Evolutionary conservation across 2,113 vertebrate genomes (phyloP).

Genomic region (Pollimyrus isidori): DNA sequence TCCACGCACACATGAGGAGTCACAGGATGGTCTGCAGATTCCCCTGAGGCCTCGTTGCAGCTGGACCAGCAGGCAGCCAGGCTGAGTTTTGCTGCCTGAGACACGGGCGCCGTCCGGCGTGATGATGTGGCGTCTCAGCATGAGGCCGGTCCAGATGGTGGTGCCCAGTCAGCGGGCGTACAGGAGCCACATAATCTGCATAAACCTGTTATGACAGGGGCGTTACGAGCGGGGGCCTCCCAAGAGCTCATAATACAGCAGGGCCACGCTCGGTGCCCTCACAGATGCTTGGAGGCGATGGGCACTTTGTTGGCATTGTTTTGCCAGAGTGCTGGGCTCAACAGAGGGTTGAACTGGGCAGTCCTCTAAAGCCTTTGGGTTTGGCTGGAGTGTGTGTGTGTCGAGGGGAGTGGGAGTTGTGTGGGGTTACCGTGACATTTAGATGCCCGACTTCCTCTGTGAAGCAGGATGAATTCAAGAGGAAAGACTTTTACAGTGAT

Average conservation of each 20-base stretch:
- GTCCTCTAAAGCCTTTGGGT: not conserved
- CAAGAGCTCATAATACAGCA: not conserved
- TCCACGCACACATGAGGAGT: not conserved
- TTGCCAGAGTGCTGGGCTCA: not conserved
- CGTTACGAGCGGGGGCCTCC: not conserved
- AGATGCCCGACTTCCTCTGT: not conserved
- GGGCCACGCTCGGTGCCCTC: not conserved
- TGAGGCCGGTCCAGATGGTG: not conserved
- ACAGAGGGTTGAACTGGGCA: not conserved
- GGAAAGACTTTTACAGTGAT: not conserved
- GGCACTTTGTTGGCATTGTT: not conserved
- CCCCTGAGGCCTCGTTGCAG: not conserved
- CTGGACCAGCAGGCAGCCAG: not conserved
- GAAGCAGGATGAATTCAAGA: not conserved
- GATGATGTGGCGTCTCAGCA: not conserved
- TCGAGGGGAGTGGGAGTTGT: not conserved
- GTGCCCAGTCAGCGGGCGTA: not conserved
- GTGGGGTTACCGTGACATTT: not conserved
- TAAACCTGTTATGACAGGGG: not conserved
- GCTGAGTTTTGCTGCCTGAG: not conserved
- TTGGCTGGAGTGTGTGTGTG: not conserved
- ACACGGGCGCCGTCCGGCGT: not conserved
- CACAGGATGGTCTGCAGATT: not conserved
- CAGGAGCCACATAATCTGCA: not conserved
- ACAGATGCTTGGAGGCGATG: not conserved